Evolutionary conservation across 2,888 invertebrate species (phyloP).

Genomic region (Brenthis ino): DNA sequence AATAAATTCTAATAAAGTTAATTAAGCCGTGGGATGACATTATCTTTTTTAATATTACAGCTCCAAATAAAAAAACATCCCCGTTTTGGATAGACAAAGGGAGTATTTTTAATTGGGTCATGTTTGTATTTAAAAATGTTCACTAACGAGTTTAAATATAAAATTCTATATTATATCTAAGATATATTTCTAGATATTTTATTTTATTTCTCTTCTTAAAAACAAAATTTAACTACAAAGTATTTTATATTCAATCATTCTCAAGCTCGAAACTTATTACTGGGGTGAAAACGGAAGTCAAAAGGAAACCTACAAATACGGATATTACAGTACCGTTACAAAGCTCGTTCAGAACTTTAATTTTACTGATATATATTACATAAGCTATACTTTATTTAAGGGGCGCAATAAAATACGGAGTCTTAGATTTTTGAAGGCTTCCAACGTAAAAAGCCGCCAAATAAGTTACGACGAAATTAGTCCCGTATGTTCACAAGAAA

Average conservation of each 20-base stretch:
- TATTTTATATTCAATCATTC: not conserved
- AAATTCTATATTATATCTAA: too few species aligned
- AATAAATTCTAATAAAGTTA: slow-evolving; percentile 80
- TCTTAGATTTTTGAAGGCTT: not conserved
- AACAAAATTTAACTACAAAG: not conserved
- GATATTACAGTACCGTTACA: too few species aligned
- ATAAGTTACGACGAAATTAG: slow-evolving; percentile 8
- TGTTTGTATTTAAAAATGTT: too few species aligned
- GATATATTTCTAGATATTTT: too few species aligned
- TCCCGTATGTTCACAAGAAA: slow-evolving; percentile 20
- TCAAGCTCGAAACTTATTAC: not conserved
- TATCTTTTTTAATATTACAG: slow-evolving; percentile 71
- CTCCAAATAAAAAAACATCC: slow-evolving; percentile 30
- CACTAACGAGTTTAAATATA: too few species aligned
- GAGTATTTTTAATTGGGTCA: slow-evolving; percentile 9
- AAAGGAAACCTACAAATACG: too few species aligned
- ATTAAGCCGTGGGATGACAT: slow-evolving; percentile 72
- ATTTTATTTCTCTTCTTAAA: not conserved
- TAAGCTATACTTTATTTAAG: not conserved
- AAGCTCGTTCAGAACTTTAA: too few species aligned
- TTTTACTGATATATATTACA: not conserved
- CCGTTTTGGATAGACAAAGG: slow-evolving; percentile 29
- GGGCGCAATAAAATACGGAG: not conserved
- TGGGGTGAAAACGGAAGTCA: not conserved
- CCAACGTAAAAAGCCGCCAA: slow-evolving; percentile 9